These are phyloP conservation scores for Heliocidaris erythrogramma DNA, from an alignment of 35 echinoderm and acorn worm species.

Conservation along the genomic window DNA sequence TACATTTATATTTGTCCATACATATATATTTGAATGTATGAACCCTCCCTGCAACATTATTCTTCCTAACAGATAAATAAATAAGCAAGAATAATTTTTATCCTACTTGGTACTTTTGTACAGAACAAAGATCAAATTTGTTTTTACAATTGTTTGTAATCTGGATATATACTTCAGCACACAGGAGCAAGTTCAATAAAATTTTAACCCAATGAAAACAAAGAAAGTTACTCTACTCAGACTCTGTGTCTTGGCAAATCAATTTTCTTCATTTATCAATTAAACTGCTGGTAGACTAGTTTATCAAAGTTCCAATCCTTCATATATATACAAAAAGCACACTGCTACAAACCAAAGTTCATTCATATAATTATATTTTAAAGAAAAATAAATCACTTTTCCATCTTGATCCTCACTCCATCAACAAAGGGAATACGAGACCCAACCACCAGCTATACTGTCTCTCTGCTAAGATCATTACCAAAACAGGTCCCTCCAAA, in stretches of 20 bases:
- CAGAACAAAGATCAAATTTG: background rate
- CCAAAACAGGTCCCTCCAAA: background rate
- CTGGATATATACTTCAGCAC: background rate
- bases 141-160: background rate
- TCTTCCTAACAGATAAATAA: background rate
- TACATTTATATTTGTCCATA: too few species aligned
- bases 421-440: background rate
- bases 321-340: background rate
- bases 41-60: too few species aligned
- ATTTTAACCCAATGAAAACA: background rate
- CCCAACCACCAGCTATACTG: background rate
- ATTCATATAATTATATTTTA: background rate
- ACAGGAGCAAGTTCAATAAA: background rate
- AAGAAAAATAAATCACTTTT: background rate
- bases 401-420: background rate
- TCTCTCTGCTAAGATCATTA: background rate
- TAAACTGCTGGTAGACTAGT: too few species aligned
- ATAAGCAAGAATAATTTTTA: background rate
- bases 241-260: background rate
- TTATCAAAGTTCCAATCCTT: background rate
- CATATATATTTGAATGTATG: too few species aligned
- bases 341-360: background rate
- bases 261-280: background rate
- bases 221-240: background rate
- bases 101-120: background rate